Evolutionary conservation across 1,140 invertebrate genomes (phyloP).

Genomic region (Drosophila nikananu): DNA sequence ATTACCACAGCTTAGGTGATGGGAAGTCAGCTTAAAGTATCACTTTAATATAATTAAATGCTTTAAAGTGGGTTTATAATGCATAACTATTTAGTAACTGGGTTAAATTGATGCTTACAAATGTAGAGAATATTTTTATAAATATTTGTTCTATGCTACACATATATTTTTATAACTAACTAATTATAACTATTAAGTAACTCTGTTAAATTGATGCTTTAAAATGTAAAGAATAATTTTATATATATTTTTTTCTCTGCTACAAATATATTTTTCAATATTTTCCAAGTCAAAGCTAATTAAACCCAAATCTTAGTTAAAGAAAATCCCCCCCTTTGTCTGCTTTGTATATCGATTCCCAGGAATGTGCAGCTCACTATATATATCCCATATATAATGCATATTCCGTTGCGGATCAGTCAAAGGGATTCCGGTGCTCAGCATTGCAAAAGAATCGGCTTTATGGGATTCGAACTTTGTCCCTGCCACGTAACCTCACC

Average conservation of each 20-base stretch:
- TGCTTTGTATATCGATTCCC: constrained; percentile 3
- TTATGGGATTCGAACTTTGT: constrained; percentile 35
- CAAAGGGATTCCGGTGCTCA: constrained; percentile 23
- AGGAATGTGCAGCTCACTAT: background rate
- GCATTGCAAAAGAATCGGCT: constrained; percentile 37
- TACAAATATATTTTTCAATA: background rate
- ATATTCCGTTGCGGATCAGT: constrained; percentile 3
- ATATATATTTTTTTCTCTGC: background rate
- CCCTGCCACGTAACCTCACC: constrained; percentile 18
- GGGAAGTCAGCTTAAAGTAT: background rate
- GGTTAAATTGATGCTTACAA: too few relatives aligned
- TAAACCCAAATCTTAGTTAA: background rate
- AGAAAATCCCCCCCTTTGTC: background rate
- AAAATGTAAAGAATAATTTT: background rate
- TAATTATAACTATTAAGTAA: background rate
- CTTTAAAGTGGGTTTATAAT: background rate
- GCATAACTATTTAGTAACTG: background rate
- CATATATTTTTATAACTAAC: background rate
- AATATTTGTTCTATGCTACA: too few relatives aligned
- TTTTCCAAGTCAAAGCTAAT: background rate
- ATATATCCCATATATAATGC: background rate
- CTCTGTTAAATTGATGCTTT: too few relatives aligned
- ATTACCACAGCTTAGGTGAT: background rate
- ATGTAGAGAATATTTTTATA: background rate
- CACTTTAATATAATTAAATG: background rate